Percentiles rank a stretch among this genome's conserved stretches.
phyloP scores from a whole-genome alignment of 2,888 invertebrate genomes.

The Lymantria dispar region DNA sequence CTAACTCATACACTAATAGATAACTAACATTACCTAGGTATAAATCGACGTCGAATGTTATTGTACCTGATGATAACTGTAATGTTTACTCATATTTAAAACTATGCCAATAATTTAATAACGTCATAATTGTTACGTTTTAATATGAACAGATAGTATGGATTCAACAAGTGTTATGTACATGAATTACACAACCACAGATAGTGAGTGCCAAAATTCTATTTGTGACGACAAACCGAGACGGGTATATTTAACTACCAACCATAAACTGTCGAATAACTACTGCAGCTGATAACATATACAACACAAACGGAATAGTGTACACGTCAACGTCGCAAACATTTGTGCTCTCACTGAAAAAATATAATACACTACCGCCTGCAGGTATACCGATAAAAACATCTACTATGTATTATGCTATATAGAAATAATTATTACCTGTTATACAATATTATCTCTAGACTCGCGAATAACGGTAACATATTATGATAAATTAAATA shows the following conservation, averaged over 20 bases:
- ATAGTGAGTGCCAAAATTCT: slow-evolving; percentile 81
- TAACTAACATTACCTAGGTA: no score
- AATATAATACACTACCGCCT: background rate
- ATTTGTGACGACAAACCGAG: slow-evolving; percentile 80
- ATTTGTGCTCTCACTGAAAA: background rate
- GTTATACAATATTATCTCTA: background rate
- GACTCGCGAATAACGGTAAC: background rate
- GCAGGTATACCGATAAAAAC: background rate
- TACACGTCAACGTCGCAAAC: slow-evolving; percentile 1
- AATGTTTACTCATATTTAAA: slow-evolving; percentile 9
- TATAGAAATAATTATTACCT: background rate
- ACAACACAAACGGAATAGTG: slow-evolving; percentile 37
- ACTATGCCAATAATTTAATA: slow-evolving; percentile 27
- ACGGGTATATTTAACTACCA: slow-evolving; percentile 80
- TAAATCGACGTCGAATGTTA: no score
- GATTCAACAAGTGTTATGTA: slow-evolving; percentile 75
- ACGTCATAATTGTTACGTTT: slow-evolving; percentile 41
- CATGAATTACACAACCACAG: slow-evolving; percentile 79
- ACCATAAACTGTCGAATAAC: slow-evolving; percentile 79
- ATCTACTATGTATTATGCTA: background rate
- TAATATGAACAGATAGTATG: slow-evolving; percentile 58
- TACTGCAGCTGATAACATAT: slow-evolving; percentile 58
- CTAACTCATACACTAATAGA: no score
- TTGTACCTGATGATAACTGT: background rate
- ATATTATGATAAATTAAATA: background rate